Percentiles rank a stretch among this genome's conserved stretches.
Conservation (phyloP, 2,797 vertebrate genomes). For the Hemitrygon akajei region DNA sequence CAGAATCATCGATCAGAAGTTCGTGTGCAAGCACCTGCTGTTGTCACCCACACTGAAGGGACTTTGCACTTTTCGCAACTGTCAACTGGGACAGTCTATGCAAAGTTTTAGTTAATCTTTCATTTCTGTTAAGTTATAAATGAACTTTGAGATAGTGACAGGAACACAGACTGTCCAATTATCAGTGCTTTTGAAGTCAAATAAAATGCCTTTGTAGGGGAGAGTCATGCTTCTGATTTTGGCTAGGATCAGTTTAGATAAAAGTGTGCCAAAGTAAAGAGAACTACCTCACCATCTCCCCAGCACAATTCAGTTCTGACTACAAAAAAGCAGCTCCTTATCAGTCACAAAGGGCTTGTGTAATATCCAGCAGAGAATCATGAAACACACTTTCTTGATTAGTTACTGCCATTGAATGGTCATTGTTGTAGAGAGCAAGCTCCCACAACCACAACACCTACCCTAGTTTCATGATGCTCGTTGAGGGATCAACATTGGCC, state of each 20-base stretch:
- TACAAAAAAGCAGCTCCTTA: no score
- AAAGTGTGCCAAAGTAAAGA: not conserved
- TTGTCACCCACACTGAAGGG: not conserved
- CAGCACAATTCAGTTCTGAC: no score
- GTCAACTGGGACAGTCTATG: not conserved
- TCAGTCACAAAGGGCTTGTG: no score
- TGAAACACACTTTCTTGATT: no score
- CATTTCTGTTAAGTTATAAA: not conserved
- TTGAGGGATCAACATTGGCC: no score
- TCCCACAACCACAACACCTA: no score
- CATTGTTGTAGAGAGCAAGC: no score
- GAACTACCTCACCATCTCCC: not conserved
- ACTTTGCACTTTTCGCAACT: not conserved
- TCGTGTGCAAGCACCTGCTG: not conserved
- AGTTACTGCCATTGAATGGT: no score
- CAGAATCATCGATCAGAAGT: not conserved
- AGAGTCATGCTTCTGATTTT: no score
- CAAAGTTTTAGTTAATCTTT: not conserved
- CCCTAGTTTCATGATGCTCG: no score
- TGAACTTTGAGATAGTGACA: no score
- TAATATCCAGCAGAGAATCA: no score
- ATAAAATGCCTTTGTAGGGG: not conserved
- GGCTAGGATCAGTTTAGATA: not conserved
- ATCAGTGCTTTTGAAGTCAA: not conserved
- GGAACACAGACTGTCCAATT: not conserved